Conservation (phyloP, 2,797 vertebrate genomes). For the Columba guinea region DNA sequence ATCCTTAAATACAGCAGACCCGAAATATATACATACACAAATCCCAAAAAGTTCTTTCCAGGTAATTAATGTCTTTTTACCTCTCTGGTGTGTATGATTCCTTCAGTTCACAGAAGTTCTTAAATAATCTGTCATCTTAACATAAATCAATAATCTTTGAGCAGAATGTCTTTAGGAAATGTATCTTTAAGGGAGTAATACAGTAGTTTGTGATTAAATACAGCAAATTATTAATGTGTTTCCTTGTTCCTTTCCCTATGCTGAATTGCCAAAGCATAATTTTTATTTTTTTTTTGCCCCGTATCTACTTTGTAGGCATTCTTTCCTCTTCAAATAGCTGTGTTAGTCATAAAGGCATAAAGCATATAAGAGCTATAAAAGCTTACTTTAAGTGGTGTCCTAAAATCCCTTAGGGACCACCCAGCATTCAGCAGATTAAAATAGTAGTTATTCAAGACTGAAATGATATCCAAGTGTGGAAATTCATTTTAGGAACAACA, state of each 20-base stretch:
- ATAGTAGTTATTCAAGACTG: background rate
- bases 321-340: background rate
- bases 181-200: background rate
- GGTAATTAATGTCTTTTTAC: background rate
- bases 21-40: background rate
- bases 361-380: slow-evolving; percentile 5
- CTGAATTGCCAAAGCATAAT: background rate
- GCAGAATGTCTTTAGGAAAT: background rate
- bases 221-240: background rate
- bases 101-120: background rate
- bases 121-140: background rate
- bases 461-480: background rate
- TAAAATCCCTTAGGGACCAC: background rate
- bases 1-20: background rate
- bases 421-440: slow-evolving; percentile 8
- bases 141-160: background rate
- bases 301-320: background rate
- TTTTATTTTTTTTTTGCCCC: background rate
- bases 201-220: background rate
- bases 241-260: background rate
- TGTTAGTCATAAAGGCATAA: slow-evolving; percentile 23
- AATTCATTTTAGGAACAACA: background rate
- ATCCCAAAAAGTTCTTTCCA: background rate
- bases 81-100: background rate
- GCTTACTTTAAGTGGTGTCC: slow-evolving; percentile 5